A percentile compares a stretch with the other conserved stretches of the same genome.
These are phyloP conservation scores for Dipodomys ordii DNA, from an alignment of 2,113 vertebrate species.

Conservation along the genomic window DNA sequence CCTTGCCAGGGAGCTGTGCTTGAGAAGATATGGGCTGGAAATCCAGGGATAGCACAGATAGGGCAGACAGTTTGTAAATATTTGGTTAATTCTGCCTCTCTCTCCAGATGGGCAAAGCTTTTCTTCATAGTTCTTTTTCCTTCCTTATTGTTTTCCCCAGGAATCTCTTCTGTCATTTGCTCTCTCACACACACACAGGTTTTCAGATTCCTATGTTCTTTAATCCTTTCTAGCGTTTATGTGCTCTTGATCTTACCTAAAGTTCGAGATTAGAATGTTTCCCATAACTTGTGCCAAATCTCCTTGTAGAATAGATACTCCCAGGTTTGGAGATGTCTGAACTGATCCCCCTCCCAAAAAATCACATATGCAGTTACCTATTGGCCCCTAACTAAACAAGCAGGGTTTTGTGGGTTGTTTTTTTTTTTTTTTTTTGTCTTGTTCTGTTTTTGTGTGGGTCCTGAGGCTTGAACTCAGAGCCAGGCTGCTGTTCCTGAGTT, in stretches of 20 bases:
- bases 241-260: background rate
- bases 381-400: background rate
- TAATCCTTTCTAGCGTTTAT: background rate
- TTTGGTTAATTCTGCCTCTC: background rate
- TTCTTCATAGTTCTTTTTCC: background rate
- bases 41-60: background rate
- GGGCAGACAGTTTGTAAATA: background rate
- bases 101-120: background rate
- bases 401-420: background rate
- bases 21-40: background rate
- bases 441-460: too few species aligned
- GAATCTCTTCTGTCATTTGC: background rate
- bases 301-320: background rate
- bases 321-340: background rate
- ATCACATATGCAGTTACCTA: background rate
- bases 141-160: background rate
- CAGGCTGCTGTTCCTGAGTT: too few species aligned
- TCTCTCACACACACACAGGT: background rate
- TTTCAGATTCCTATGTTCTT: background rate
- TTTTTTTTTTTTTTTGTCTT: background rate
- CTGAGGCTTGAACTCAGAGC: too few species aligned
- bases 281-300: too few species aligned
- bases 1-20: background rate
- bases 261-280: background rate
- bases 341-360: background rate